Evolutionary conservation across 2,888 invertebrate genomes (phyloP).

Genomic region (Dryomyza anilis): DNA sequence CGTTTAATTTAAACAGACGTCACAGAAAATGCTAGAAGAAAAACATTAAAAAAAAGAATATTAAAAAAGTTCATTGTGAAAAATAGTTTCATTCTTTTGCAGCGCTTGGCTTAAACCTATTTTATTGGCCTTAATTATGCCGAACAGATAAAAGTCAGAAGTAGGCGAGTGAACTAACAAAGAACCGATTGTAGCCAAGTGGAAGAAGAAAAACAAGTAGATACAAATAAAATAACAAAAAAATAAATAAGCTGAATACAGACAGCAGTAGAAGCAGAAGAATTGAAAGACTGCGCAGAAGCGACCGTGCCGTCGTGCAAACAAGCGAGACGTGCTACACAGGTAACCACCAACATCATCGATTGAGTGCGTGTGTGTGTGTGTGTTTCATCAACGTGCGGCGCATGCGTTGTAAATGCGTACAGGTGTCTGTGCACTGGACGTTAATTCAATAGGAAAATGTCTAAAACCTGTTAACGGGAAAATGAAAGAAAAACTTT

Average conservation of each 20-base stretch:
- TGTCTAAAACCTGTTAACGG: conserved; percentile 44
- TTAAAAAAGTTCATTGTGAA: too few species aligned
- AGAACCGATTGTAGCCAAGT: too few species aligned
- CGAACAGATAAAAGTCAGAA: not conserved
- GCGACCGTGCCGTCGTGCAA: conserved; percentile 9
- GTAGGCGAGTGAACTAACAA: too few species aligned
- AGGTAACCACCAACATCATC: too few species aligned
- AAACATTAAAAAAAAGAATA: too few species aligned
- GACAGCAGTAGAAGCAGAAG: not conserved
- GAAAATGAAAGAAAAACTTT: conserved; percentile 51
- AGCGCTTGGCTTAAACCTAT: not conserved
- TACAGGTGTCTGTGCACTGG: not conserved
- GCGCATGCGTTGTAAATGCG: not conserved
- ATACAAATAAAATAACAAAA: not conserved
- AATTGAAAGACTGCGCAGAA: not conserved
- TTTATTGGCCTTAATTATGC: conserved; percentile 19
- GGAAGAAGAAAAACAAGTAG: not conserved
- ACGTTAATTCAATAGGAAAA: too few species aligned
- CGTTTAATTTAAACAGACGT: too few species aligned
- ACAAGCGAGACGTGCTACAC: conserved; percentile 15
- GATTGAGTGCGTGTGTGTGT: conserved; percentile 1
- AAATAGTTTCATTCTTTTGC: not conserved
- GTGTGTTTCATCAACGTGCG: too few species aligned
- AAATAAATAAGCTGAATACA: not conserved
- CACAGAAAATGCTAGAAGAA: not conserved